Conservation (phyloP, 92 coral and sea anemone species). For the Phenganax stokvisi region DNA sequence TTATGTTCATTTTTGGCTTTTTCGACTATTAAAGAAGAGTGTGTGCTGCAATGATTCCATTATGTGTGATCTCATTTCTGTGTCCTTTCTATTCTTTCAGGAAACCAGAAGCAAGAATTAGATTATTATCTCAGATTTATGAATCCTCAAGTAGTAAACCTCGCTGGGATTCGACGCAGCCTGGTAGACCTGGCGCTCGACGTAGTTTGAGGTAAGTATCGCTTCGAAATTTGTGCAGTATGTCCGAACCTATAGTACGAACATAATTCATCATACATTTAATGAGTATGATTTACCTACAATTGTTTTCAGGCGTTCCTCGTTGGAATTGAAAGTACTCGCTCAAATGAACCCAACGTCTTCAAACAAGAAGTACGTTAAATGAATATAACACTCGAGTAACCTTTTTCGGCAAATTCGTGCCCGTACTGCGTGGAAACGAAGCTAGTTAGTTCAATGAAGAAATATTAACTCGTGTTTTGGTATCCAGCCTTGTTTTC, state of each 20-base stretch:
- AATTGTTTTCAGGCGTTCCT: slow-evolving; percentile 19
- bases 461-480: background rate
- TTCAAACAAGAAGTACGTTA: slow-evolving; percentile 12
- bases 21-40: no score
- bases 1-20: no score
- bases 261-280: background rate
- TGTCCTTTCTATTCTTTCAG: slow-evolving; percentile 24
- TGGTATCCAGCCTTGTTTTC: no score
- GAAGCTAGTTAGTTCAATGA: background rate
- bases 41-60: background rate
- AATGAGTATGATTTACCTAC: background rate
- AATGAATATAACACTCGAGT: background rate
- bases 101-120: slow-evolving; percentile 58
- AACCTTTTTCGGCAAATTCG: background rate
- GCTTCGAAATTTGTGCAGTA: background rate
- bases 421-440: background rate
- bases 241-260: background rate
- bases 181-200: no score
- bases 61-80: background rate
- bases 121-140: slow-evolving; percentile 55
- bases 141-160: slow-evolving; percentile 49
- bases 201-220: slow-evolving; percentile 26
- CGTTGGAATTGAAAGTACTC: slow-evolving; percentile 36
- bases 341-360: slow-evolving; percentile 38
- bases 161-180: slow-evolving; percentile 21